Conservation (phyloP, 2,797 vertebrate species). For the Sternarchorhynchus goeldii region DNA sequence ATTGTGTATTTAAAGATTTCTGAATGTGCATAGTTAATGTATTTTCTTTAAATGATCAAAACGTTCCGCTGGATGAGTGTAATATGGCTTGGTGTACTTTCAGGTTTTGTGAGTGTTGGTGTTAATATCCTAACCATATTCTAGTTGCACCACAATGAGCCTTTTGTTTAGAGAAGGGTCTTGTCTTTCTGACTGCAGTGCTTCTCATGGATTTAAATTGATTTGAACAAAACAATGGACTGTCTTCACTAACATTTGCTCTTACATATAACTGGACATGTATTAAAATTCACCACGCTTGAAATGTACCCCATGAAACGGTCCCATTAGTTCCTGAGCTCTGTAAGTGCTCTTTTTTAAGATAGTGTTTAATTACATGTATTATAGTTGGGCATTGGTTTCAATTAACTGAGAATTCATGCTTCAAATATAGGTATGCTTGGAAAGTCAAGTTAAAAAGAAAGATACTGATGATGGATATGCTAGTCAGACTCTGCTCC, state of each 20-base stretch:
- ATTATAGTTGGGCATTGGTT: neutral
- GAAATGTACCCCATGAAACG: slow-evolving; percentile 1
- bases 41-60: neutral
- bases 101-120: slow-evolving; percentile 33
- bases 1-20: neutral
- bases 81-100: slow-evolving; percentile 4
- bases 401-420: neutral
- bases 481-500: neutral
- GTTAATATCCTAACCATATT: slow-evolving; percentile 42
- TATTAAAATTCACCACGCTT: neutral
- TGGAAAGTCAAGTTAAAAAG: neutral
- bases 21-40: neutral
- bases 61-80: neutral
- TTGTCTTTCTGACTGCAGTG: slow-evolving; percentile 41
- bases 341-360: neutral
- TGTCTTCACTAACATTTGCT: slow-evolving; percentile 37
- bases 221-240: slow-evolving; percentile 47
- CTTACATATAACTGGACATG: slow-evolving; percentile 11
- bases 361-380: neutral
- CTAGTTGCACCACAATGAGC: slow-evolving; percentile 43
- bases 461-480: neutral
- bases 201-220: slow-evolving; percentile 53
- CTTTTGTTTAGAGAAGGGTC: slow-evolving; percentile 55
- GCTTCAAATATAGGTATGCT: neutral
- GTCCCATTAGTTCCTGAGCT: neutral